phyloP scores from a whole-genome alignment of 2,113 vertebrate species.

The Potamarius usumacintae region DNA sequence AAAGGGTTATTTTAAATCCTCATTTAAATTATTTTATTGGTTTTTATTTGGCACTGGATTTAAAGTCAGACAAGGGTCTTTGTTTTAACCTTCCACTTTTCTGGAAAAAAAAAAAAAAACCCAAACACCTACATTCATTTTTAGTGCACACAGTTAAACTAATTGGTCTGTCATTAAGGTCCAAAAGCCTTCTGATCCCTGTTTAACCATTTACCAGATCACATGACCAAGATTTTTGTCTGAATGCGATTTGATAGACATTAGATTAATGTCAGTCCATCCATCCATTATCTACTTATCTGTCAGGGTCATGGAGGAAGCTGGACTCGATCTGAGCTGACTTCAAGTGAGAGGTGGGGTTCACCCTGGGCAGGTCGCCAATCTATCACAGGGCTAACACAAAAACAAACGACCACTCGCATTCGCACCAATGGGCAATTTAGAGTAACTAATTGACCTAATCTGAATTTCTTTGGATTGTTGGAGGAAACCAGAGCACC shows the following conservation, averaged over 20 bases:
- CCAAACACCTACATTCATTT: background rate
- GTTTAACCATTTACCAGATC: background rate
- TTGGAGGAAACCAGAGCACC: no score
- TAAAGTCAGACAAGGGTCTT: background rate
- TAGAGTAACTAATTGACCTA: no score
- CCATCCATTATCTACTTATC: no score
- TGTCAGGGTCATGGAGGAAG: no score
- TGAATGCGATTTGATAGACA: background rate
- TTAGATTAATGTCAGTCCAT: background rate
- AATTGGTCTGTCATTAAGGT: background rate
- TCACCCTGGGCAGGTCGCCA: no score
- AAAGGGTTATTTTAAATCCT: background rate
- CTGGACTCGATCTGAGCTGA: no score
- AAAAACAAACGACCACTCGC: no score
- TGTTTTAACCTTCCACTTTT: background rate
- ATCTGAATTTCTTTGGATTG: no score
- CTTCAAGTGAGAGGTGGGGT: no score
- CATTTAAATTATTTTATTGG: constrained; percentile 13
- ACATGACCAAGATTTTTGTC: background rate
- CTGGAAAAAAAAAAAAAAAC: background rate
- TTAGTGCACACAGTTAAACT: background rate
- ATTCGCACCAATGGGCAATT: no score
- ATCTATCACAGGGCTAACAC: no score
- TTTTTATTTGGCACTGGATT: background rate
- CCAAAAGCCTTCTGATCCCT: background rate